Percentiles rank a stretch among this genome's conserved stretches.
These are phyloP conservation scores for Entomobrya multifasciata DNA, from an alignment of 2,888 invertebrate species.

Conservation along the genomic window DNA sequence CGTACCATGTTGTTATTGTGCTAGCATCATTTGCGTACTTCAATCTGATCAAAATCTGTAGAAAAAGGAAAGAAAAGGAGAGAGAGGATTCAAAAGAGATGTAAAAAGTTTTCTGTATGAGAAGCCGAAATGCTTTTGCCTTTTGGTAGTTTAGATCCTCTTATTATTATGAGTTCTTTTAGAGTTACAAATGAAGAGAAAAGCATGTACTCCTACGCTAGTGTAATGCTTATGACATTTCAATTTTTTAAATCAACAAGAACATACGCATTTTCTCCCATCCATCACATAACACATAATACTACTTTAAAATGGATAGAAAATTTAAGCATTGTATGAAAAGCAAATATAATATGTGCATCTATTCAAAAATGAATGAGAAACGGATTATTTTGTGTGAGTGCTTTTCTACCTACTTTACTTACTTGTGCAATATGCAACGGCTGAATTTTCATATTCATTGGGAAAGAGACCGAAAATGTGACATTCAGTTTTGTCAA, in stretches of 20 bases:
- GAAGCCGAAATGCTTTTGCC: constrained; percentile 32
- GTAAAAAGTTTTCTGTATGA: constrained; percentile 3
- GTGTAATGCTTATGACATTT: constrained; percentile 31
- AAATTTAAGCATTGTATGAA: neutral
- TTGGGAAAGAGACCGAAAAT: neutral
- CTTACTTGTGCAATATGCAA: constrained; percentile 3
- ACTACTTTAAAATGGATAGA: constrained; percentile 33
- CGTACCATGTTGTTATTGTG: constrained; percentile 39
- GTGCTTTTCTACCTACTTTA: constrained; percentile 18
- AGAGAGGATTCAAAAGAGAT: constrained; percentile 11
- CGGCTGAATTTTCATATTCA: neutral
- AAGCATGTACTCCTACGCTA: neutral
- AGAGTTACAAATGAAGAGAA: neutral
- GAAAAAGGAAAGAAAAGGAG: neutral
- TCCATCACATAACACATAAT: neutral
- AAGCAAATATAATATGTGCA: constrained; percentile 22
- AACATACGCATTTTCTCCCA: constrained; percentile 68
- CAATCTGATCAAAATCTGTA: constrained; percentile 65
- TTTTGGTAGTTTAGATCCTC: constrained; percentile 44
- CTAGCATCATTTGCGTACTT: constrained; percentile 40
- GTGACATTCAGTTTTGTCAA: constrained; percentile 8
- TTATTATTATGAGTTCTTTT: constrained; percentile 22
- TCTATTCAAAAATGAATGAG: constrained; percentile 64
- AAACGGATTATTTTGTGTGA: constrained; percentile 21
- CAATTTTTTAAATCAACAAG: constrained; percentile 61